Evolutionary conservation across 53 echinoderm and acorn worm genomes (phyloP), one percentile per base, ranked within the genome.

Genomic region (Zoroaster sp.): DNA sequence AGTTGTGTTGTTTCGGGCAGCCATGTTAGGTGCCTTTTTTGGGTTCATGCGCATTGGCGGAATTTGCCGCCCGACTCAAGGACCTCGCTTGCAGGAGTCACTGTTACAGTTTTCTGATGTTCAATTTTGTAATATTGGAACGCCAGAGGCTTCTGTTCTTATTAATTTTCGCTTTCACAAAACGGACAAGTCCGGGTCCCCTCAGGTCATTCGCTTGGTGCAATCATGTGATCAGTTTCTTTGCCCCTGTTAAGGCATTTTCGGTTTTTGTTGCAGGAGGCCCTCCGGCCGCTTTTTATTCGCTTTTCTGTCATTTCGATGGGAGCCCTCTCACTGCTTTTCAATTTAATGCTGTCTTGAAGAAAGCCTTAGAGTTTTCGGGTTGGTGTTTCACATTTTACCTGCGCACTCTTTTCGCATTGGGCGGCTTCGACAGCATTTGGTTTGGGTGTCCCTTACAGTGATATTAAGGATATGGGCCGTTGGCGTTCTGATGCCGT

Each of bases 321-420:
- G 87, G 87, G 1, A 18, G 37, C 1, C 74, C 87, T 3, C 53
- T 87, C 4, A 87, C 74, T 4, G 38, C 25, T n/a, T n/a, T 37
- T 41, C 74, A 87, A 33, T 87, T 87, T 15, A 87, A 87, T 43
- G 31, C 4, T 4, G n/a, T 71, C 28, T n/a, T 86, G 17, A 66
- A 86, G 15, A 33, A n/a, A 5, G 47, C 87, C 35, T 54, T 74
- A 36, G 21, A 34, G 35, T 47, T 34, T 35, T 30, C 7, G 52
- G 77, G 77, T 77, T n/a, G 23, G 13, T 31, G 53, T 11, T 51
- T 17, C 44, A 11, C 77, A 52, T 35, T 87, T 47, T 73, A 37
- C 53, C n/a, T 15, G 52, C 87, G 11, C 87, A 87, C 23, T 87
- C 87, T 8, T 87, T 87, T 53, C 73, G 74, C 39, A 87, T 87